Percentiles rank a stretch among this genome's conserved stretches.
These are phyloP conservation scores for Monodelphis domestica DNA, from an alignment of 2,797 vertebrate genomes.

Conservation along the genomic window DNA sequence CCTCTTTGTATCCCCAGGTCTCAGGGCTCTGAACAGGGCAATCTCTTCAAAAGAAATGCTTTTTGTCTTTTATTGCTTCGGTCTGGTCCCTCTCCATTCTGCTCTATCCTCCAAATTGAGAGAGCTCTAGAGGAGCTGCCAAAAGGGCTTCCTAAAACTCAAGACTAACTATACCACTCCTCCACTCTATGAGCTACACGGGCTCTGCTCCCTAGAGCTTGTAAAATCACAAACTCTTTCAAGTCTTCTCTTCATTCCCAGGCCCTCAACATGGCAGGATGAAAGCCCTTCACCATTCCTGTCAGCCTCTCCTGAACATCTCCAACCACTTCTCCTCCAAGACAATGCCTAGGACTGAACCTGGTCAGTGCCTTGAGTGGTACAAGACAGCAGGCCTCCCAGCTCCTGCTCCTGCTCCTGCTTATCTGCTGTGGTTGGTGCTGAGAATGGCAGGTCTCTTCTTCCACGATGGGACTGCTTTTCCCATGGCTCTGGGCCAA, in stretches of 20 bases:
- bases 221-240: too few relatives aligned
- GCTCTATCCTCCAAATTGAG: background rate
- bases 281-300: too few relatives aligned
- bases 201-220: background rate
- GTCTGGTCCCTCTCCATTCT: background rate
- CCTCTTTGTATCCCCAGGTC: background rate
- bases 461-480: background rate
- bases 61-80: background rate
- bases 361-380: too few relatives aligned
- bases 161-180: too few relatives aligned
- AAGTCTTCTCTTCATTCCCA: background rate
- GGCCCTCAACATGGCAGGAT: too few relatives aligned
- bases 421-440: too few relatives aligned
- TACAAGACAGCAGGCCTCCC: too few relatives aligned
- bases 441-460: background rate
- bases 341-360: background rate
- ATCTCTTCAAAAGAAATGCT: background rate
- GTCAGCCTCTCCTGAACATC: background rate
- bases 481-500: background rate
- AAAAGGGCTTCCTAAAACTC: too few relatives aligned
- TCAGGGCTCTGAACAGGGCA: background rate
- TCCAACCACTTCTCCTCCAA: background rate
- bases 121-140: too few relatives aligned
- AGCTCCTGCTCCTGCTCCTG: too few relatives aligned
- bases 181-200: background rate